Evolutionary conservation across 1,140 invertebrate species (phyloP).

Genomic region (Polypedilum vanderplanki): DNA sequence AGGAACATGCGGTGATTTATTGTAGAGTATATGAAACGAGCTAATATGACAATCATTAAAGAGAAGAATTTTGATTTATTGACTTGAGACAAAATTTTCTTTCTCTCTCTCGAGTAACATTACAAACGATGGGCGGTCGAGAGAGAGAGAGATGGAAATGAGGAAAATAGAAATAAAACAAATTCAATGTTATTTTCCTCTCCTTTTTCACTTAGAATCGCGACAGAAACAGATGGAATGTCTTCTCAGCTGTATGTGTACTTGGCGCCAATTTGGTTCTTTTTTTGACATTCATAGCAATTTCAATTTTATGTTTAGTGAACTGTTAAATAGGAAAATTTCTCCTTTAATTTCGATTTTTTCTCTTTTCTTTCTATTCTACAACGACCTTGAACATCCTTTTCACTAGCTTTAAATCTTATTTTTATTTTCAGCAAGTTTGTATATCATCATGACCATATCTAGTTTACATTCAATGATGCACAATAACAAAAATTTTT

Average conservation of each 20-base stretch:
- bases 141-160: too few species aligned
- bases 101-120: too few species aligned
- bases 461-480: too few species aligned
- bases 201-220: neutral
- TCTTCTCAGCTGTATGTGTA: neutral
- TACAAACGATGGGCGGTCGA: neutral
- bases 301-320: conserved; percentile 18
- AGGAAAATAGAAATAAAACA: neutral
- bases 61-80: conserved; percentile 5
- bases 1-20: conserved; percentile 17
- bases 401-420: neutral
- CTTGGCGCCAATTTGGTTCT: neutral
- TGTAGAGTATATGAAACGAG: conserved; percentile 9
- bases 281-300: conserved; percentile 1
- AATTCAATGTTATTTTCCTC: too few species aligned
- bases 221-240: conserved; percentile 10
- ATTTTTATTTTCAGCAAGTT: too few species aligned
- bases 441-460: too few species aligned
- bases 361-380: neutral
- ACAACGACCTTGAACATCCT: neutral
- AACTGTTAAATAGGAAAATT: neutral
- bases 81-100: neutral
- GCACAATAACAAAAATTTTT: neutral
- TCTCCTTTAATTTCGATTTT: conserved; percentile 2
- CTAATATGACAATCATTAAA: conserved; percentile 16